Evolutionary conservation across 2,797 vertebrate genomes (phyloP).

Genomic region (Tolypeutes matacus): DNA sequence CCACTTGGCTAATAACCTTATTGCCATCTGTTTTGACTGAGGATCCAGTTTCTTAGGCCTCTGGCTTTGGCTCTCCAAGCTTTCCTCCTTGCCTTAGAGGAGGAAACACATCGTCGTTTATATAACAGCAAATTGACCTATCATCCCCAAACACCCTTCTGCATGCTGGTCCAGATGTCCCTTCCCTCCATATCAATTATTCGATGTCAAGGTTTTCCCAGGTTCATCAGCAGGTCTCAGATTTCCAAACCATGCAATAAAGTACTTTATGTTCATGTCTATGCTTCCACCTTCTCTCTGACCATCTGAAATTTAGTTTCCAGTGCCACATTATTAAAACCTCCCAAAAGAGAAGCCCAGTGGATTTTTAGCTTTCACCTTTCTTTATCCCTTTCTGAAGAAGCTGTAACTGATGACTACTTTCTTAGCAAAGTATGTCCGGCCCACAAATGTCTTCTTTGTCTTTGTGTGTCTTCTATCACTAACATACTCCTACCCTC

Average conservation of each 20-base stretch:
- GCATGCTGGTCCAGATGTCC: not conserved
- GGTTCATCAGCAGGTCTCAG: not conserved
- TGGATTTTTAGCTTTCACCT: conserved; percentile 1
- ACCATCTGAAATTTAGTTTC: conserved; percentile 40
- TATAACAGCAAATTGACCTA: not conserved
- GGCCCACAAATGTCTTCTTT: not conserved
- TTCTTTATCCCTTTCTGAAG: not conserved
- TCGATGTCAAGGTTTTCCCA: not conserved
- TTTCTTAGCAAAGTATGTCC: conserved; percentile 25
- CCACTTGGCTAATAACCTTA: not conserved
- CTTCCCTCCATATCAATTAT: not conserved
- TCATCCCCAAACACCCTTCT: not conserved
- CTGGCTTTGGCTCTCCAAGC: not conserved
- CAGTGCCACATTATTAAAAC: not conserved
- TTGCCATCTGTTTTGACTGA: not conserved
- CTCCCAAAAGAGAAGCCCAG: not conserved
- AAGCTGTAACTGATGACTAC: not conserved
- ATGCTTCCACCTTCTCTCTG: not conserved
- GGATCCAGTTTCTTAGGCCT: not conserved
- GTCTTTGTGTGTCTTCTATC: not conserved
- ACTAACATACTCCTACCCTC: not conserved
- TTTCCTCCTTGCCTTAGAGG: not conserved
- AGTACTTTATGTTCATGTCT: not conserved
- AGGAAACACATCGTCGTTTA: not conserved
- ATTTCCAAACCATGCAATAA: not conserved